Evolutionary conservation across 2,888 invertebrate genomes (phyloP).

Genomic region (Phania funesta): DNA sequence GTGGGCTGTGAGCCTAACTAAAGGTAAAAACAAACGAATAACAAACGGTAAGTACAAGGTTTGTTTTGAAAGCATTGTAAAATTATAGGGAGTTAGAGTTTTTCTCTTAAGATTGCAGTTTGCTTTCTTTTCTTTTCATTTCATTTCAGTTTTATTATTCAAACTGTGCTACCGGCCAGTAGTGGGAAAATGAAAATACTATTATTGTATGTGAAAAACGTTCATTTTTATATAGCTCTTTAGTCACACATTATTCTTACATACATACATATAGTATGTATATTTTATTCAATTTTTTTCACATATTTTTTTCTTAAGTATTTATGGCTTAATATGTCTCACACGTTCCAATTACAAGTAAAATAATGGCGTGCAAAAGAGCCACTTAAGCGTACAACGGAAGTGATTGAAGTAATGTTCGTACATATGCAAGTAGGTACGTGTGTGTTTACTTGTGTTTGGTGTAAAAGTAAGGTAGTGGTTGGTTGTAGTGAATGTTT

Average conservation of each 20-base stretch:
- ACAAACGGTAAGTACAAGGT: slow-evolving; percentile 50
- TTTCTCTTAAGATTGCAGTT: slow-evolving; percentile 1
- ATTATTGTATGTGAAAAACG: slow-evolving; percentile 20
- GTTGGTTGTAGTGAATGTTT: slow-evolving; percentile 25
- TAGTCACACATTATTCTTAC: slow-evolving; percentile 17
- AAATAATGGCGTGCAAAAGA: slow-evolving; percentile 79
- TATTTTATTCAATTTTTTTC: slow-evolving; percentile 11
- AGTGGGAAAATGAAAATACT: slow-evolving; percentile 5
- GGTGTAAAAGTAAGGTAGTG: slow-evolving; percentile 29
- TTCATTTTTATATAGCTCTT: slow-evolving; percentile 31
- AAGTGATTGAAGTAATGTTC: slow-evolving; percentile 77
- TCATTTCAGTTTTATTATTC: slow-evolving; percentile 34
- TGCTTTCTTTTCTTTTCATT: slow-evolving; percentile 7
- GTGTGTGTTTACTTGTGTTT: slow-evolving; percentile 12
- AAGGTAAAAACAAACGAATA: slow-evolving; percentile 11
- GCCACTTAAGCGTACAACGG: slow-evolving; percentile 79
- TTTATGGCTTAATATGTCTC: slow-evolving; percentile 75
- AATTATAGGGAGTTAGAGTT: slow-evolving; percentile 42
- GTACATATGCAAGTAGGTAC: neutral
- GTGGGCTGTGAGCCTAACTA: neutral
- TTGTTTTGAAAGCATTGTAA: slow-evolving; percentile 52
- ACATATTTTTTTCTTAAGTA: slow-evolving; percentile 38
- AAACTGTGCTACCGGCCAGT: slow-evolving; percentile 47
- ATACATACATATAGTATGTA: too few relatives aligned
- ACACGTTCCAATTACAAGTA: slow-evolving; percentile 79